Conservation (phyloP, 2,113 vertebrate species). For the Talpa occidentalis region DNA sequence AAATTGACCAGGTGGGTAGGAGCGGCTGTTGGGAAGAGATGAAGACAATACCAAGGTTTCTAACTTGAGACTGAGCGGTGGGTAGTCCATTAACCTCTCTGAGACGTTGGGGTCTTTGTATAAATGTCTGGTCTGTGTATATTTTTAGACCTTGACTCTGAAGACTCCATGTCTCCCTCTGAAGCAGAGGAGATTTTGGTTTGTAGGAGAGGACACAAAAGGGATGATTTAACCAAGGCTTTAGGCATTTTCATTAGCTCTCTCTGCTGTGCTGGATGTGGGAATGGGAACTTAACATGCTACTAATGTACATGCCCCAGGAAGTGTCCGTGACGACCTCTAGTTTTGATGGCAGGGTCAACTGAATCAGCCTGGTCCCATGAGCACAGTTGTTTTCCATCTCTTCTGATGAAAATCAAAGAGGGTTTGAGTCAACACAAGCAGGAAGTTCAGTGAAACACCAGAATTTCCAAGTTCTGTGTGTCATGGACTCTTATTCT, state of each 20-base stretch:
- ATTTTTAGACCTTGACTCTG: background rate
- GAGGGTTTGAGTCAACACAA: background rate
- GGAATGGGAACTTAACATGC: background rate
- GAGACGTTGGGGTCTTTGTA: background rate
- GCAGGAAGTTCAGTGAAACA: background rate
- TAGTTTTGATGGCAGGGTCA: background rate
- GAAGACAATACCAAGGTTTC: background rate
- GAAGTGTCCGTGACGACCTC: background rate
- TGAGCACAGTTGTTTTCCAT: background rate
- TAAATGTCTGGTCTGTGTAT: background rate
- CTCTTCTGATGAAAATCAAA: background rate
- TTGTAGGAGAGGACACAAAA: background rate
- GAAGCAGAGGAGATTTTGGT: slow-evolving; percentile 7
- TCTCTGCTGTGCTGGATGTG: background rate
- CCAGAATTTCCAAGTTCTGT: background rate
- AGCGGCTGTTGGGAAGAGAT: background rate
- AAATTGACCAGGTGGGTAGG: background rate
- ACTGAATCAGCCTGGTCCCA: background rate
- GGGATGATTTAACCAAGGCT: background rate
- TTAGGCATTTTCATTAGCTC: background rate
- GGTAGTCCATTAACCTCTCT: background rate
- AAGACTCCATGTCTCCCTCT: background rate
- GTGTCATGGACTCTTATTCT: background rate
- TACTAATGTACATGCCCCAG: background rate
- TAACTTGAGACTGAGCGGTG: background rate